Base-by-base conservation (phyloP, 2,797 vertebrate genomes). In the Sebastolobus altivelis region DNA sequence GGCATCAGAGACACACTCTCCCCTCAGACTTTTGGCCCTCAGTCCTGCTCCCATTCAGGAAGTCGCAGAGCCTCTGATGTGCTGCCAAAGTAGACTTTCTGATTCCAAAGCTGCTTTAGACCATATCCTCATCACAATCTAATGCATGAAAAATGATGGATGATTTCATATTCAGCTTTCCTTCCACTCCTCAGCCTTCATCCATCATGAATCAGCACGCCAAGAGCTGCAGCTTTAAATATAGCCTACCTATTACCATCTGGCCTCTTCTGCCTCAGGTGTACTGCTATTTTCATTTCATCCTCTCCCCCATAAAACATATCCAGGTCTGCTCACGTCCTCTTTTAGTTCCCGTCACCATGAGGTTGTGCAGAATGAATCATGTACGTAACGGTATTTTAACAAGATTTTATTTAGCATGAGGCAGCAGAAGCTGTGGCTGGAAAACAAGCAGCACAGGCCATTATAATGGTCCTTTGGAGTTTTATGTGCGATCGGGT, bases 21-120 rank as follows among this genome's bases (percentile, higher is more conserved):
- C 87, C 86, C 81, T 90, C 77, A 90, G 85, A 87, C 87, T 85
- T 89, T 87, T 91, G 82, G 83, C 90, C 84, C 83, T 66, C 67
- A 35, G 80, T 89, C 72, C 83, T 77, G 73, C 92, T 90, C 85
- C 87, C 76, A 83, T 83, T 90, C 93, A 95, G 94, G 91, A 95
- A 94, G 92, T 90, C 8, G 29, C 73, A 43, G 71, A 75, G 71
- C 86, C 82, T 95, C 82, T 94, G 89, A 95, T 90, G 89, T 84
- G 56, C 82, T 66, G 93, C 94, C 94, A 95, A 84, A 80, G 82
- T 61, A 14, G 70, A 82, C 81, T 83, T 65, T 84, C 20, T 29
- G 54, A 84, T 68, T 81, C 85, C 87, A 80, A 43, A 78, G 46
- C 77, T 56, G 70, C 80, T 83, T 76, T 3, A n/a, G 61, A 82